A percentile compares a stretch with the other conserved stretches of the same genome.
These are phyloP conservation scores for Drosophila nigromelanica DNA, from an alignment of 1,140 invertebrate species.

Conservation along the genomic window DNA sequence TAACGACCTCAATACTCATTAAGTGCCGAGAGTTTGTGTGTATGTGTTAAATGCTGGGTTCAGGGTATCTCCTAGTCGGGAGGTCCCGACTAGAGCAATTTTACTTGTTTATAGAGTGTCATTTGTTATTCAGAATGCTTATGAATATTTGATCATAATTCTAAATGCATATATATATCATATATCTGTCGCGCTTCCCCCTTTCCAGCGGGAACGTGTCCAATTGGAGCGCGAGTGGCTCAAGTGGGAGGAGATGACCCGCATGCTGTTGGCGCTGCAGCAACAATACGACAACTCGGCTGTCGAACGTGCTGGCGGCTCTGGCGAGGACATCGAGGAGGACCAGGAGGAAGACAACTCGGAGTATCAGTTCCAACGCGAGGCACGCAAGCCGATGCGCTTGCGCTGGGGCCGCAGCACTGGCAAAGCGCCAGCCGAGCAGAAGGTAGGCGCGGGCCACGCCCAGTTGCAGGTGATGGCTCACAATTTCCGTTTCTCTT, in stretches of 20 bases:
- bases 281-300: constrained; percentile 42
- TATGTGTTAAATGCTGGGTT: too few species aligned
- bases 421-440: constrained; percentile 58
- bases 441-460: constrained; percentile 35
- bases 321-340: constrained; percentile 47
- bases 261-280: constrained; percentile 54
- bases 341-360: constrained; percentile 20
- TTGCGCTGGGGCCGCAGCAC: constrained; percentile 81
- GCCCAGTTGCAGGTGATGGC: too few species aligned
- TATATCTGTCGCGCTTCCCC: neutral
- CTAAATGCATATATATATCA: too few species aligned
- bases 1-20: too few species aligned
- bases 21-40: too few species aligned
- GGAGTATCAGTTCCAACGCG: constrained; percentile 61
- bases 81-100: too few species aligned
- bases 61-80: too few species aligned
- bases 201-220: constrained; percentile 11
- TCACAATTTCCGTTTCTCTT: neutral
- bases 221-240: constrained; percentile 41
- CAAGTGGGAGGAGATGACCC: constrained; percentile 58
- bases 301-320: constrained; percentile 24
- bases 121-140: too few species aligned
- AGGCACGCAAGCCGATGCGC: constrained; percentile 75
- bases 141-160: too few species aligned
- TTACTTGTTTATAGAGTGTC: too few species aligned